Percentiles rank a stretch among this genome's conserved stretches.
phyloP scores from a whole-genome alignment of 2,797 vertebrate genomes.

The Tokudaia tokunoshimensis region DNA sequence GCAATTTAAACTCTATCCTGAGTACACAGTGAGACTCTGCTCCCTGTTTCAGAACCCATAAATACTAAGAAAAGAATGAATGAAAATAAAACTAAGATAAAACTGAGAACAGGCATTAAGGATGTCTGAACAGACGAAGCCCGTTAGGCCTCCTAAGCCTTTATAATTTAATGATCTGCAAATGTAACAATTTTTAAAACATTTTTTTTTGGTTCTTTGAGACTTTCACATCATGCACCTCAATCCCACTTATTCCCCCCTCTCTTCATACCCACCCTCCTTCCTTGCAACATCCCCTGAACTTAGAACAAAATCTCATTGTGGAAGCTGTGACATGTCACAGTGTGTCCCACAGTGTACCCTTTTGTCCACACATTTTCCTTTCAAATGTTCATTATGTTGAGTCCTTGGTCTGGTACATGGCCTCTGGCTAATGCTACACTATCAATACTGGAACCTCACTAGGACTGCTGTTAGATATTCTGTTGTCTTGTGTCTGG shows the following conservation, averaged over 20 bases:
- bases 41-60: neutral
- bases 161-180: neutral
- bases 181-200: neutral
- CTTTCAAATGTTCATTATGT: neutral
- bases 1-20: neutral
- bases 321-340: neutral
- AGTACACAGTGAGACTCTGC: neutral
- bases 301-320: neutral
- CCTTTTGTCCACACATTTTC: neutral
- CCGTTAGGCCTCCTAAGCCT: neutral
- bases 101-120: neutral
- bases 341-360: neutral
- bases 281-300: neutral
- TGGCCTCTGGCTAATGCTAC: neutral
- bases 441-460: neutral
- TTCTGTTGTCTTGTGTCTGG: neutral
- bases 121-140: neutral
- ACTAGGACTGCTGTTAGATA: neutral
- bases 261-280: too few species aligned
- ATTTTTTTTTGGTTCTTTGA: neutral
- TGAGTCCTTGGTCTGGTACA: neutral
- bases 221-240: neutral
- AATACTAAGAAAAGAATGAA: neutral
- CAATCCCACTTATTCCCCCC: neutral
- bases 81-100: neutral